These are phyloP conservation scores for Cherax destructor DNA, from an alignment of 1,140 invertebrate genomes.

Conservation along the genomic window DNA sequence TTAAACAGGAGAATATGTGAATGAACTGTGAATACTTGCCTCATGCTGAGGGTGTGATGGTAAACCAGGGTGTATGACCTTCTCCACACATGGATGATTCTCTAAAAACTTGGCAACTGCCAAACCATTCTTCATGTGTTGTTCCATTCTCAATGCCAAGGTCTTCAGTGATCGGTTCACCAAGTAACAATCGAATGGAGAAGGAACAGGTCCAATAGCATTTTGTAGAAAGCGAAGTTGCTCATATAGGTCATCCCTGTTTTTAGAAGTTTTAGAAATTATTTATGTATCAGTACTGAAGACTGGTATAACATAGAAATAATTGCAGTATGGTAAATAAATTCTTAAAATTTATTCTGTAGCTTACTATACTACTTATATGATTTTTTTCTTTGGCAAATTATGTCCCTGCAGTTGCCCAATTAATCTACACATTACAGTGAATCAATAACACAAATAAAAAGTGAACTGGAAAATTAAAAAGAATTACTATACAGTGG, in stretches of 20 bases:
- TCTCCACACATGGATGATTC: constrained; percentile 84
- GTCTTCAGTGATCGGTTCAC: constrained; percentile 97
- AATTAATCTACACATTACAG: too few species aligned
- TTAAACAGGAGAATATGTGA: neutral
- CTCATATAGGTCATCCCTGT: constrained; percentile 82
- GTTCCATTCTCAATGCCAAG: constrained; percentile 91
- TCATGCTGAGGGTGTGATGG: constrained; percentile 94
- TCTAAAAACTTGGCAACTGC: constrained; percentile 88
- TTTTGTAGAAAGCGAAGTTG: constrained; percentile 92
- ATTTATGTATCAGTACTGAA: too few species aligned
- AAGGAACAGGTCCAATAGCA: constrained; percentile 93
- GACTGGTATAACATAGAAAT: too few species aligned
- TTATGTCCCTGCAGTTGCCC: too few species aligned
- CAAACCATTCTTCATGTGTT: constrained; percentile 88
- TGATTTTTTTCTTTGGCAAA: too few species aligned
- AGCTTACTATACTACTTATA: too few species aligned
- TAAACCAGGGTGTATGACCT: constrained; percentile 91
- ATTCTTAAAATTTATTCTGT: too few species aligned
- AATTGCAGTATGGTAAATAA: too few species aligned
- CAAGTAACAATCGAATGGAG: constrained; percentile 96
- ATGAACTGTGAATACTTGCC: neutral
- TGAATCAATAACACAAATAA: too few species aligned
- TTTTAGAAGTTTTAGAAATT: too few species aligned
- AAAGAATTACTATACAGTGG: too few species aligned
- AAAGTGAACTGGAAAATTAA: too few species aligned